Evolutionary conservation across 1,140 invertebrate species (phyloP), one percentile per base, ranked within the genome.

Genomic region (Halictus rubicundus): DNA sequence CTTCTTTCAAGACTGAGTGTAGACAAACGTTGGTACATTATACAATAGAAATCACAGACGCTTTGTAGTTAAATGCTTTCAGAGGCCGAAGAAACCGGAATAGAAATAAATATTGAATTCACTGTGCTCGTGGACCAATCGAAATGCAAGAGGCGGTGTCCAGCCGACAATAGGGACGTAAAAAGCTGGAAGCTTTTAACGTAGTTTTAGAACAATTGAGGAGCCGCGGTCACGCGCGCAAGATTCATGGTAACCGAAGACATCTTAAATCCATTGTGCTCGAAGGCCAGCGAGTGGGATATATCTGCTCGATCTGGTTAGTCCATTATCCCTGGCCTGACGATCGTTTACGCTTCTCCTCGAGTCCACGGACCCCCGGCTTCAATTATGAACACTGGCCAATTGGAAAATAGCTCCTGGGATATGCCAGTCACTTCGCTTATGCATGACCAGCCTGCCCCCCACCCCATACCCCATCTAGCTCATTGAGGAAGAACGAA

Each of bases 321-420:
- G 49, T n/a, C n/a, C 27, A 54, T 73, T 76, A 68, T 68, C 72
- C 23, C 68, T 42, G 65, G 32, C 42, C 81, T 88, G 82, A 85
- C 76, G 82, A 88, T 49, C 78, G 68, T 89, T 89, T 84, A 85
- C 75, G 46, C 59, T 66, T 27, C 79, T 64, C 60, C 42, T 78
- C 68, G 77, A 87, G 68, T 77, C 54, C 64, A 71, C 72, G 37
- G 39, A 61, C 73, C 68, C 80, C 76, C 72, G 37, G 54, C 80
- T 88, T 88, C 84, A 87, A 89, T 90, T 88, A 89, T 81, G 84
- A 73, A 84, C 78, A 82, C 87, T 87, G 81, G 86, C 83, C 88
- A 90, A 89, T 89, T 84, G 89, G 84, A 89, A 89, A 90, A 89
- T 84, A 85, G 86, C 84, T 77, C 81, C 61, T 68, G 81, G 77